These are phyloP conservation scores for Dufourea novaeangliae DNA, from an alignment of 1,140 invertebrate species.

Conservation along the genomic window DNA sequence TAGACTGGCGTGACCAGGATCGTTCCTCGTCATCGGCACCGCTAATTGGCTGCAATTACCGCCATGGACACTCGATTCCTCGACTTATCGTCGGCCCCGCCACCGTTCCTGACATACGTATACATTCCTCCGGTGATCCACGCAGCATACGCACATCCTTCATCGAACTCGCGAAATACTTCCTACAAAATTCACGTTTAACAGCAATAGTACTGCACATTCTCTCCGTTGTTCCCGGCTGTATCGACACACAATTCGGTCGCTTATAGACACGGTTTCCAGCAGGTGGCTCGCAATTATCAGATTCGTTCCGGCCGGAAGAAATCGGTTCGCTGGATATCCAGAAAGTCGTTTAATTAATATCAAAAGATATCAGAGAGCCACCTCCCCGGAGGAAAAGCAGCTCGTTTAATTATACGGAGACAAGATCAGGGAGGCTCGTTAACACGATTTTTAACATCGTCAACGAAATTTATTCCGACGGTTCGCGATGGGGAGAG, in stretches of 20 bases:
- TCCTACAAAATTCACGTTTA: too few relatives aligned
- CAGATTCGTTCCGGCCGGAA: conserved; percentile 6
- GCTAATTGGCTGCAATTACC: conserved; percentile 58
- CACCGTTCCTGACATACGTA: not conserved
- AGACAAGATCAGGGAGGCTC: not conserved
- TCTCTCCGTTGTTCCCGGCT: conserved; percentile 5
- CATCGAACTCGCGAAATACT: too few relatives aligned
- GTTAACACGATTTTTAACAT: conserved; percentile 10
- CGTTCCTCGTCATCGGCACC: conserved; percentile 11
- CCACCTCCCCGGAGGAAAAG: not conserved
- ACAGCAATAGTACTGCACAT: too few relatives aligned
- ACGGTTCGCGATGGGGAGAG: conserved; percentile 13
- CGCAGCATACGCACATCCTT: too few relatives aligned
- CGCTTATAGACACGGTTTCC: not conserved
- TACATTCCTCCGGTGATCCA: too few relatives aligned
- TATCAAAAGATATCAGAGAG: not conserved
- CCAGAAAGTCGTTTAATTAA: conserved; percentile 9
- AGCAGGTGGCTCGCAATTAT: conserved; percentile 3
- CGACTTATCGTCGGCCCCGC: conserved; percentile 2
- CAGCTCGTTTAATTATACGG: conserved; percentile 17
- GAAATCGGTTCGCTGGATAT: not conserved
- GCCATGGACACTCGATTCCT: conserved; percentile 33
- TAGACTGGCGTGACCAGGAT: conserved; percentile 8
- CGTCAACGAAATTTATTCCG: conserved; percentile 39
- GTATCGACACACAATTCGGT: not conserved